Base-by-base conservation (phyloP, 2,113 vertebrate genomes). In the Microcebus ravelobensis region DNA sequence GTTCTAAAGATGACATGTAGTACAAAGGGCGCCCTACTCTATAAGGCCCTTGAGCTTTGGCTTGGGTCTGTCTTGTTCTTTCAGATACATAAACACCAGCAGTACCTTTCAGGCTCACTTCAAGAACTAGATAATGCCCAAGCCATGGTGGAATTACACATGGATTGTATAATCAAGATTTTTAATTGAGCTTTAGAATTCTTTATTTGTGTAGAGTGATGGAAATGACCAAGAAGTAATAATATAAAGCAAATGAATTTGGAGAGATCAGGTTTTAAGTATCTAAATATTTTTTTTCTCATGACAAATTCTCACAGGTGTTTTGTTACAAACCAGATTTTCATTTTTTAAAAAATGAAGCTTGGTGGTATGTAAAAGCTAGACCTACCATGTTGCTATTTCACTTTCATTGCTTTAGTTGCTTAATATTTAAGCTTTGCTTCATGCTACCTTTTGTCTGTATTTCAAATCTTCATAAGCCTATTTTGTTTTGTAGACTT, bases 341-440 rank as follows among this genome's bases (percentile, higher is more conserved):
- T 98, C 97, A 92, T 98, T 98, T 98, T 97, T 83, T 13, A 29
- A 36, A 89, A 98, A 97, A 98, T 97, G 95, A 98, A 98, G 97
- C 97, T 98, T 98, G 98, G 98, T 98, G 98, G 98, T 98, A 98
- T 98, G 98, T 98, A 98, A 98, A 98, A 98, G 97, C 96, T 97
- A 98, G 98, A 98, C 95, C 97, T 98, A 98, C 97, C 98, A 97
- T 98, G 98, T 98, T 98, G 98, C 97, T 98, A 29, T 98, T 98
- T 98, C 97, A 98, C 98, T 98, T 98, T 98, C 89, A 98, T 98
- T 98, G 98, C 99, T 99, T 99, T 98, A 98, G 98, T 99, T 99
- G 99, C 99, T 99, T 99, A 99, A 99, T 99, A 99, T 99, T 99
- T 99, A 99, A 99, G 99, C 99, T 99, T 98, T 98, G 98, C 98